Percentiles rank a stretch among this genome's conserved stretches.
Conservation (phyloP, 1,140 invertebrate genomes). For the Zaprionus capensis region DNA sequence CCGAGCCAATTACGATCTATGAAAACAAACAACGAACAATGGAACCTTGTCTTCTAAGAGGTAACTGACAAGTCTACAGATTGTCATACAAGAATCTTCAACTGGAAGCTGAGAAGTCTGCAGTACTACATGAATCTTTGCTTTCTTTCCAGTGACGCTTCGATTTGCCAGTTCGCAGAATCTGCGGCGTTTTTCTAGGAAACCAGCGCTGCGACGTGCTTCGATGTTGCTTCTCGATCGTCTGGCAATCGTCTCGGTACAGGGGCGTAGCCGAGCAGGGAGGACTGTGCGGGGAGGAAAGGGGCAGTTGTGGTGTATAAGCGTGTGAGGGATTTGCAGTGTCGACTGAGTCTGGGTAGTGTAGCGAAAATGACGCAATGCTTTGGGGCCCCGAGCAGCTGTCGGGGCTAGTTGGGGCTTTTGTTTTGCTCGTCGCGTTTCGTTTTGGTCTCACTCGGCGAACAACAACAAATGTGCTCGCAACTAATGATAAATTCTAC, state of each 20-base stretch:
- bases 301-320: neutral
- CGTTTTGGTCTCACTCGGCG: conserved; percentile 64
- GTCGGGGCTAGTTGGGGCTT: conserved; percentile 44
- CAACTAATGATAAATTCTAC: conserved; percentile 79
- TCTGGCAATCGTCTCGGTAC: conserved; percentile 28
- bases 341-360: conserved; percentile 16
- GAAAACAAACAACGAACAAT: neutral
- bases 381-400: conserved; percentile 53
- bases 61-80: too few relatives aligned
- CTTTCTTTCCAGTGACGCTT: neutral
- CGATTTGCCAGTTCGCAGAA: conserved; percentile 59
- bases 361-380: conserved; percentile 67
- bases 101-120: too few relatives aligned
- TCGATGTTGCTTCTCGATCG: conserved; percentile 47
- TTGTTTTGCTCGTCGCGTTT: conserved; percentile 72
- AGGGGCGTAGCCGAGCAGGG: neutral
- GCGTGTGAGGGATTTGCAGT: conserved; percentile 34
- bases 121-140: too few relatives aligned
- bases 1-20: neutral
- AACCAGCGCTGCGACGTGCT: conserved; percentile 41
- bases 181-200: conserved; percentile 68
- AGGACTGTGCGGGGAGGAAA: neutral
- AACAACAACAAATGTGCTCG: conserved; percentile 44
- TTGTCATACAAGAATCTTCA: too few relatives aligned
- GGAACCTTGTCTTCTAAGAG: neutral